Percentiles rank a stretch among this genome's conserved stretches.
phyloP scores from a whole-genome alignment of 2,797 vertebrate genomes.

The Urophycis tenuis region DNA sequence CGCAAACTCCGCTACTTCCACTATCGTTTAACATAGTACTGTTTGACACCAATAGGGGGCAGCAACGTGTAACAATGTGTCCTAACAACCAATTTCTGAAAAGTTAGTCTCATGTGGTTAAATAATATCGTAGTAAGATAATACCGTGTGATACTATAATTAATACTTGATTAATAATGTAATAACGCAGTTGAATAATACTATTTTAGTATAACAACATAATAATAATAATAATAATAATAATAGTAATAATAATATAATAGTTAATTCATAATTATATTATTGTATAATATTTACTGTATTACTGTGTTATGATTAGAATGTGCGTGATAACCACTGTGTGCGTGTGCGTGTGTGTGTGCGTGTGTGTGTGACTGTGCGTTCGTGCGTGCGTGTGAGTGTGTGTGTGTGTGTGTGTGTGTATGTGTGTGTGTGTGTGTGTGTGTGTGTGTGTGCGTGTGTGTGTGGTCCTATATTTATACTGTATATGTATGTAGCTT shows the following conservation, averaged over 20 bases:
- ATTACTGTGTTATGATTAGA: background rate
- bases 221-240: too few relatives aligned
- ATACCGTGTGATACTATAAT: background rate
- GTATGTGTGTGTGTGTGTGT: background rate
- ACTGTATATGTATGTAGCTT: background rate
- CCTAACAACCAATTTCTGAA: background rate
- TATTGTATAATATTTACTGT: background rate
- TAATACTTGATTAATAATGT: background rate
- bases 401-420: background rate
- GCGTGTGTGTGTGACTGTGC: background rate
- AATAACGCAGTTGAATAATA: too few relatives aligned
- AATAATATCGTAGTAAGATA: background rate
- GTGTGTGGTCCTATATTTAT: too few relatives aligned
- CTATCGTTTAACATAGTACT: background rate
- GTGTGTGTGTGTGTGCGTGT: background rate
- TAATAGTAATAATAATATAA: background rate
- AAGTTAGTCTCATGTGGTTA: background rate
- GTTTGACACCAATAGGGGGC: background rate
- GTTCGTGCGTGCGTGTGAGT: background rate
- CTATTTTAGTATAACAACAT: too few relatives aligned
- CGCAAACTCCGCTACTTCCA: too few relatives aligned
- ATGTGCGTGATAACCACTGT: background rate
- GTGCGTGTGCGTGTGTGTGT: background rate
- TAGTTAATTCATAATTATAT: background rate
- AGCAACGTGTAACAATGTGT: background rate